phyloP scores from a whole-genome alignment of 2,113 vertebrate genomes.

The Dolichotis patagonum region DNA sequence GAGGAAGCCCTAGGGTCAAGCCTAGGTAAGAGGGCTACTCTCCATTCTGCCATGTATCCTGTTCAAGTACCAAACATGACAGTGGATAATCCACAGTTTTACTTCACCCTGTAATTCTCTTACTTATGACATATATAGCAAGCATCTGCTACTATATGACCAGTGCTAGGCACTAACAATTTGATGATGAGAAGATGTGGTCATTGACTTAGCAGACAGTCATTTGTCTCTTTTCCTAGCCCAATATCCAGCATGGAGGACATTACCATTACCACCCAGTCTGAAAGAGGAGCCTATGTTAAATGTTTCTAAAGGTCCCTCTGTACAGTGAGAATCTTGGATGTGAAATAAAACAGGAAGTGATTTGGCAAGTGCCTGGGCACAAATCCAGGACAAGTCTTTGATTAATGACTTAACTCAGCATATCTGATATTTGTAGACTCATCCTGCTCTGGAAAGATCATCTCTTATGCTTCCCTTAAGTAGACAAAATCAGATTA shows the following conservation, averaged over 20 bases:
- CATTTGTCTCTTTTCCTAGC: neutral
- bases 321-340: neutral
- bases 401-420: neutral
- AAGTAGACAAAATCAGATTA: neutral
- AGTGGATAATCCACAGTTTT: neutral
- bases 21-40: neutral
- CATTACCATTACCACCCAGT: no score
- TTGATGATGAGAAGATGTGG: neutral
- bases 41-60: neutral
- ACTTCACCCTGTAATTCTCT: neutral
- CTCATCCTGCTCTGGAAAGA: neutral
- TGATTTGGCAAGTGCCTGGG: neutral
- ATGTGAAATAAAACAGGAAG: conserved; percentile 28
- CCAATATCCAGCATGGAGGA: neutral
- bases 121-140: neutral
- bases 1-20: neutral
- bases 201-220: no score
- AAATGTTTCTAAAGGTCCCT: neutral
- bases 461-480: neutral
- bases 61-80: neutral
- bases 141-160: neutral
- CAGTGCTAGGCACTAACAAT: neutral
- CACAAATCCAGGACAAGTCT: neutral
- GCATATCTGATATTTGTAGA: neutral
- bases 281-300: neutral